Base-by-base conservation (phyloP, 1,140 invertebrate genomes). In the Euura lappo region DNA sequence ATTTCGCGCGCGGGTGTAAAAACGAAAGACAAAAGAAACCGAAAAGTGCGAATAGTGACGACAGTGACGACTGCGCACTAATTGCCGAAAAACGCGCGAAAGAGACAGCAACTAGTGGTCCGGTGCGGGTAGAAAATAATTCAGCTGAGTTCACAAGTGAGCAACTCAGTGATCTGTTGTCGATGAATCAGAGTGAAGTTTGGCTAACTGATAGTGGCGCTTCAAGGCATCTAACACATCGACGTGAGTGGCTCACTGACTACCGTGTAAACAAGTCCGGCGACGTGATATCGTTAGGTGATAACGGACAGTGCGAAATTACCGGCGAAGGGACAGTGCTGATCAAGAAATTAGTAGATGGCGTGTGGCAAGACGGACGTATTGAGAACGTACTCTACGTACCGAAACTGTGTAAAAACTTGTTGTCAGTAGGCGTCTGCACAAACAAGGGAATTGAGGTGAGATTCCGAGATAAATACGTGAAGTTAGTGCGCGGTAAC, bases 131-230 rank as follows among this genome's bases (percentile, higher is more conserved):
- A 6, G 28, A 28, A 65, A 43, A 45, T 11, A 11, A 6, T 11
- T 11, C 13, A 45, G 66, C 64, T 0, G 46, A 64, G 10, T 11
- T 68, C 8, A 65, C 73, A 51, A 44, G 6, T 2, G 46, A 65
- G 45, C 13, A 67, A 66, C 2, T 69, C 7, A 45, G 44, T 68
- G 64, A 42, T 3, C 68, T 74, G 44, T 68, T 71, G 72, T 66
- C 45, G 72, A 73, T 74, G 11, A 69, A 44, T 66, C 65, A 72
- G 75, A 78, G 1, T 46, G 65, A 44, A 28, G 28, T 28, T 28
- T 79, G 77, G 76, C 43, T 76, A 42, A 67, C 51, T 71, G 77
- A 77, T 68, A 77, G 75, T 44, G 74, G 77, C 28, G 28, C 28
- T 28, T 28, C 28, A 28, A 28, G 28, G 1, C 28, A 28, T 28